Base-by-base conservation (phyloP, 1,140 invertebrate species). In the Zaprionus africanus region DNA sequence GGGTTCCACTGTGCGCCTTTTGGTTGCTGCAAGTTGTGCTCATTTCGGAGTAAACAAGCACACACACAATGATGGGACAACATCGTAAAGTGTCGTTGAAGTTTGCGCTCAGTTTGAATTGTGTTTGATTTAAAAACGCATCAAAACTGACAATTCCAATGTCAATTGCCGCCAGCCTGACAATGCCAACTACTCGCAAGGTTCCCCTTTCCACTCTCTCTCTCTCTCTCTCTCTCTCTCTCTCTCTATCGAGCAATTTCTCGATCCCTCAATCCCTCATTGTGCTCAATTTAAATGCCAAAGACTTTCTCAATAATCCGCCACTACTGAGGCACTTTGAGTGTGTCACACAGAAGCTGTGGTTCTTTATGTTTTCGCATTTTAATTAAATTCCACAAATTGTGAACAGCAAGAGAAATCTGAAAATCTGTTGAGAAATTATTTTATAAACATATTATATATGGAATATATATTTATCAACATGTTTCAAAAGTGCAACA, bases 41-140 rank as follows among this genome's bases (percentile, higher is more conserved):
- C 26, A 49, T 70, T 78, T 75, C 76, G 66, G 65, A 74, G 69
- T 68, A 73, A 79, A 69, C 75, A 76, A 71, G 66, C 67, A 76
- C 67, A 15, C 9, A 28, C 19, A 66, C 41, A 66, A 7, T 26
- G 53, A 43, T 26, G 53, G 31, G 5, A 54, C 24, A 54, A 17
- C 26, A 36, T 65, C 74, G 49, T 72, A 76, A 76, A 71, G 34
- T 54, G 73, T 71, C 73, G 60, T 71, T 71, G 68, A 76, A 76
- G 62, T 72, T 72, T 65, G 68, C 54, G 74, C 62, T 72, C 46
- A 61, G 74, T 76, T 76, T 76, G 74, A 60, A 76, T 76, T 76
- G 61, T 60, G 57, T 64, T 54, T 62, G 69, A 62, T 65, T 76
- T 72, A 76, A 72, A 76, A 66, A 65, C 69, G 57, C 69, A 72